These are phyloP conservation scores for Sarcophaga variegata DNA, from an alignment of 2,888 invertebrate species.

Conservation along the genomic window DNA sequence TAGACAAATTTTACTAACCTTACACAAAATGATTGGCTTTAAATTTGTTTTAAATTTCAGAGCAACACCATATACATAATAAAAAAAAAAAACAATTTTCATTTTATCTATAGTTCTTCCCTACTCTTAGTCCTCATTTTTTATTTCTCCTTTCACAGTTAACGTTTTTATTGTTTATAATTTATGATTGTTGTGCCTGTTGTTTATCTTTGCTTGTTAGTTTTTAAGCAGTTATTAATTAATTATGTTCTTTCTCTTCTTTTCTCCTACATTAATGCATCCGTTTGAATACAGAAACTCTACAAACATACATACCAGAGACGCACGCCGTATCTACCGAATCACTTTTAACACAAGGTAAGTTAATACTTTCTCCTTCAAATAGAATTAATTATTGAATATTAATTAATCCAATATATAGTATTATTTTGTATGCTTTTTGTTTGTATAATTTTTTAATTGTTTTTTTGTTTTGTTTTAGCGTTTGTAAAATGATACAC, in stretches of 20 bases:
- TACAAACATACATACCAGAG: slow-evolving; percentile 60
- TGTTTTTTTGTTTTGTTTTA: no score
- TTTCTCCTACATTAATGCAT: background rate
- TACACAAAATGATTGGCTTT: no score
- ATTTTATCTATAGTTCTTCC: background rate
- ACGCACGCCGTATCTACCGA: slow-evolving; percentile 52
- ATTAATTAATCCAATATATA: no score
- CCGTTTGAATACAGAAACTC: slow-evolving; percentile 53
- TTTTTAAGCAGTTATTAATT: slow-evolving; percentile 2
- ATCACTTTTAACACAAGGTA: slow-evolving; percentile 60
- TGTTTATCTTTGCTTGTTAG: background rate
- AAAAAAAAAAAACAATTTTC: no score
- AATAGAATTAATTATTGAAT: no score
- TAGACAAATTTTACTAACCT: no score
- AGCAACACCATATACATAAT: no score
- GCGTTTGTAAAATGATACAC: background rate
- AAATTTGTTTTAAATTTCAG: no score
- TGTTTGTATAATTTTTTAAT: no score
- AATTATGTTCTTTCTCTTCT: background rate
- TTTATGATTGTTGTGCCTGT: background rate
- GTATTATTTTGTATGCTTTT: no score
- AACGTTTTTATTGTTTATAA: background rate
- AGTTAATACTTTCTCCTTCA: background rate
- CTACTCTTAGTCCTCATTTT: no score
- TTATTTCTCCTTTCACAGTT: background rate